Evolutionary conservation across 2,113 vertebrate genomes (phyloP), one percentile per base, ranked within the genome.

Genomic region (Urocitellus parryii): DNA sequence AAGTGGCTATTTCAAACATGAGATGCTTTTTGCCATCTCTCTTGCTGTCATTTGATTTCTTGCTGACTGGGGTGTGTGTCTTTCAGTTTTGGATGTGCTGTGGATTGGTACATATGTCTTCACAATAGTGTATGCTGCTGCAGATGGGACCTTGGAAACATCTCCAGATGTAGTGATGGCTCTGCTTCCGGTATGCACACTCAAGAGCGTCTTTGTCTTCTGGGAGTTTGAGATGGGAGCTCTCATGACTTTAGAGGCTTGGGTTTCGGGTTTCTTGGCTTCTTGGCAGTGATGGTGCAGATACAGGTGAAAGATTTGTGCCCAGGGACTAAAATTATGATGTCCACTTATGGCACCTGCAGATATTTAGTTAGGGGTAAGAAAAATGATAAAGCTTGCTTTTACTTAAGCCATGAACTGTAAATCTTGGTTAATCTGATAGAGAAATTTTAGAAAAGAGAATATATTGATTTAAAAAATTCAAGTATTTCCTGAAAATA

Each of bases 81-180:
- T 74, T 97, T 74, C 98, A 99, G 99, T 99, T 97, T 94, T 99
- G 97, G 99, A 99, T 12, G 99, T 99, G 4, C 98, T 99, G 80
- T 99, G 99, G 99, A 98, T 99, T 51, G 99, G 99, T 86, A 99
- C 99, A 0, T 99, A 98, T 0, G 99, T 99, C 97, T 99, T 99
- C 88, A 99, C 99, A 0, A 99, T 99, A 10, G 99, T 98, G 0
- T 99, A 99, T 17, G 99, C 99, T 1, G 98, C 98, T 0, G 99
- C 99, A 3, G 99, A 99, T 80, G 99, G 99, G 25, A 99, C 99
- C 1, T 98, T 99, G 72, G 99, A 99, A 97, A 99, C 99, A 0
- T 98, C 99, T 9, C 99, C 99, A 4, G 99, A 99, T 56, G 99
- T 99, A 37, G 99, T 99, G 53, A 97, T 99, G 89, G 99, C 99